Conservation (phyloP, 2,888 invertebrate species). For the Phaonia tiefii region DNA sequence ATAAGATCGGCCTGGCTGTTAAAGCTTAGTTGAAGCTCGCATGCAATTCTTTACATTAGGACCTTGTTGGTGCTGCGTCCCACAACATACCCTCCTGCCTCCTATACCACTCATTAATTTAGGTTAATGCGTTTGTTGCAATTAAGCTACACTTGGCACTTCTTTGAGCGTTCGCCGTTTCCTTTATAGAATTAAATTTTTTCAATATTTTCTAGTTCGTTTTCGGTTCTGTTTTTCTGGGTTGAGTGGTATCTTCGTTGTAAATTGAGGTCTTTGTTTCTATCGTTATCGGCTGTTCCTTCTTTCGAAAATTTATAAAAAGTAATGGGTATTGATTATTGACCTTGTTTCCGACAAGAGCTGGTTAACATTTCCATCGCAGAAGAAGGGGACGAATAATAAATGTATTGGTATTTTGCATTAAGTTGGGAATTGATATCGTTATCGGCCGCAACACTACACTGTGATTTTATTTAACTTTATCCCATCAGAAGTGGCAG, state of each 20-base stretch:
- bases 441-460: too few species aligned
- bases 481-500: too few species aligned
- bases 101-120: constrained; percentile 51
- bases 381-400: background rate
- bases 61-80: constrained; percentile 3
- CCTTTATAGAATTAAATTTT: too few species aligned
- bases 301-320: constrained; percentile 22
- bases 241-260: constrained; percentile 44
- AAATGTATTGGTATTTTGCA: background rate
- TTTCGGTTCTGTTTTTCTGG: constrained; percentile 23
- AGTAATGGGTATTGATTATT: constrained; percentile 28
- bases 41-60: background rate
- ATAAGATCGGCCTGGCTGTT: constrained; percentile 50
- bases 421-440: background rate
- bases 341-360: constrained; percentile 24
- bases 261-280: constrained; percentile 46
- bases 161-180: too few species aligned
- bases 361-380: background rate
- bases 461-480: too few species aligned
- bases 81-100: background rate
- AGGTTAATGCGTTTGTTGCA: constrained; percentile 65
- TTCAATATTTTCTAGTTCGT: constrained; percentile 22
- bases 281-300: constrained; percentile 6
- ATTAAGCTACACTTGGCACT: constrained; percentile 57
- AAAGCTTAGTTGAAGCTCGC: constrained; percentile 41